Evolutionary conservation across 2,797 vertebrate species (phyloP), one percentile per base, ranked within the genome.

Genomic region (Sebastes miniatus): DNA sequence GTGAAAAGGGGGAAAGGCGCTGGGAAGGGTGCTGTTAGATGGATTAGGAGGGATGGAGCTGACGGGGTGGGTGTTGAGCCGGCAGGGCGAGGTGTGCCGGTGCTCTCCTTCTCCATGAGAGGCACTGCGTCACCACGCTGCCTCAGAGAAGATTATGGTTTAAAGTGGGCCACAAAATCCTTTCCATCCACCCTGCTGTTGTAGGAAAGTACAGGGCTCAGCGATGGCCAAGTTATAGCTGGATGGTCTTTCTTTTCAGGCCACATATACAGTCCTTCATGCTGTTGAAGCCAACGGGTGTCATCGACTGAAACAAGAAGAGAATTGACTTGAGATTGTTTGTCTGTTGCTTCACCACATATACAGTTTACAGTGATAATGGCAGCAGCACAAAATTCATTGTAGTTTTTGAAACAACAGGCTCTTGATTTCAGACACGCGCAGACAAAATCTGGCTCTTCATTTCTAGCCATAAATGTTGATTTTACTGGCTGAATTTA

Each of bases 41-140:
- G 79, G 74, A 90, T 91, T 75, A 73, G 78, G 56, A 36, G 20
- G 16, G 69, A 88, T 72, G 80, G 83, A 77, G 82, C 71, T 83
- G 83, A 78, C 58, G 25, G 36, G 57, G 76, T 69, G 62, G 43
- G 72, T 76, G 77, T 59, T 73, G 43, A 47, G 59, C n/a, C 3
- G 13, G 68, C 61, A 61, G 39, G 78, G 39, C 6, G 27, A 69
- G 47, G 36, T n/a, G 39, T 54, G 65, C 31, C 29, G 7, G 20
- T 9, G 20, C 79, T 84, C 39, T 68, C 13, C 54, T 81, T 78
- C 27, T 65, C 64, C 75, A 32, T 56, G 58, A 73, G 79, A 71
- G 83, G 52, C 24, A 43, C 47, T 62, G 67, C 29, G 27, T 43
- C 52, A 59, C 54, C 13, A n/a, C 36, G 29, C 36, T 7, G 43